phyloP scores from a whole-genome alignment of 2,113 vertebrate genomes.

The Daphoenositta chrysoptera region DNA sequence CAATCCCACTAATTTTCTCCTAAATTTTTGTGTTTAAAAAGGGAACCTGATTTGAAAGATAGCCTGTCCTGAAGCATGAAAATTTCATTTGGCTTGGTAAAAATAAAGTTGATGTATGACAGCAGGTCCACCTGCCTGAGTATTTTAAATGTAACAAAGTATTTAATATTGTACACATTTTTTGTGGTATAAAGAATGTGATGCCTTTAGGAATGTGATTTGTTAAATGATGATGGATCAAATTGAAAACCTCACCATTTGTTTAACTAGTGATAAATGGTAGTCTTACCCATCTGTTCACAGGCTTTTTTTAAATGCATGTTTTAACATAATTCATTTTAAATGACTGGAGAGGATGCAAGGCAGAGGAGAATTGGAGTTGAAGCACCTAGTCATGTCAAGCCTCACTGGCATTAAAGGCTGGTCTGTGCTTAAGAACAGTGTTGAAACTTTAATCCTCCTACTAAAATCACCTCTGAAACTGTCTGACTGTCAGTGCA shows the following conservation, averaged over 20 bases:
- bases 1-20: not conserved
- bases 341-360: not conserved
- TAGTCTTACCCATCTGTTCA: not conserved
- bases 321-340: not conserved
- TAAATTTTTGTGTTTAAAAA: not conserved
- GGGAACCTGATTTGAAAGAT: not conserved
- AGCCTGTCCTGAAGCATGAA: not conserved
- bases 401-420: not conserved
- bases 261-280: slow-evolving; percentile 7
- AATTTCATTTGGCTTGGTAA: not conserved
- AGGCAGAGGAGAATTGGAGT: not conserved
- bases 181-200: not conserved
- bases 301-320: not conserved
- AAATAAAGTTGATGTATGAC: not conserved
- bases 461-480: not conserved
- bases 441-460: not conserved
- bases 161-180: not conserved
- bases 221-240: not conserved
- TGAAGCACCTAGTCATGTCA: not conserved
- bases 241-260: not conserved
- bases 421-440: not conserved
- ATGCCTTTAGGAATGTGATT: not conserved
- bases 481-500: not conserved
- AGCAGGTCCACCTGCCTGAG: not conserved
- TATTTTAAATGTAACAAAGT: not conserved